phyloP scores from a whole-genome alignment of 2,797 vertebrate genomes.

The Cuculus canorus region DNA sequence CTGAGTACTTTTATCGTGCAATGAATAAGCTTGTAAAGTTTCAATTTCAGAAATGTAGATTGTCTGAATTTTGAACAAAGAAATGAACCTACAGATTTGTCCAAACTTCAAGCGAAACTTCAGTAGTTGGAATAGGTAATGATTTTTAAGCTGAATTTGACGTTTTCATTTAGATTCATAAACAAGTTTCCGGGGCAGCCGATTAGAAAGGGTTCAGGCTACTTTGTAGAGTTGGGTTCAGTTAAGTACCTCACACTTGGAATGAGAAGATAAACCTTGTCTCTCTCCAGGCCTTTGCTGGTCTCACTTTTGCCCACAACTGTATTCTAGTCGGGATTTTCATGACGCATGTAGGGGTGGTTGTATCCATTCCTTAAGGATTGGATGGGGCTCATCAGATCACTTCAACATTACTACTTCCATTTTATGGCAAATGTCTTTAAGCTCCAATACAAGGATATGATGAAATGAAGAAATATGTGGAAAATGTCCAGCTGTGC shows the following conservation, averaged over 20 bases:
- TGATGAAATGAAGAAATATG: too few species aligned
- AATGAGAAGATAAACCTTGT: neutral
- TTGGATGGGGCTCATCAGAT: neutral
- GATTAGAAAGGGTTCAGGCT: neutral
- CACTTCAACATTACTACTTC: neutral
- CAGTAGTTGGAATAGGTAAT: neutral
- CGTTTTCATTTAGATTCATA: neutral
- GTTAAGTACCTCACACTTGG: neutral
- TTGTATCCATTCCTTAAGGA: neutral
- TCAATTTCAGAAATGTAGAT: neutral
- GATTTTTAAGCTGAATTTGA: neutral
- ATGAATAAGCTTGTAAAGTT: neutral
- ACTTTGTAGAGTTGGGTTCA: neutral
- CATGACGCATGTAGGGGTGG: fast-evolving
- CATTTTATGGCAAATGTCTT: neutral
- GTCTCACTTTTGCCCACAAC: neutral
- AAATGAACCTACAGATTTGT: neutral
- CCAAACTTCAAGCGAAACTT: neutral
- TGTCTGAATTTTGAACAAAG: neutral
- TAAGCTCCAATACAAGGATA: neutral
- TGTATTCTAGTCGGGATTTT: neutral
- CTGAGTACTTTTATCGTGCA: neutral
- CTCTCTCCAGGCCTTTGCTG: neutral
- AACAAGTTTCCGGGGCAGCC: neutral
- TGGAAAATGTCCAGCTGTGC: neutral